A percentile compares a stretch with the other conserved stretches of the same genome.
phyloP scores from a whole-genome alignment of 1,140 invertebrate species.

The Monomorium pharaonis region DNA sequence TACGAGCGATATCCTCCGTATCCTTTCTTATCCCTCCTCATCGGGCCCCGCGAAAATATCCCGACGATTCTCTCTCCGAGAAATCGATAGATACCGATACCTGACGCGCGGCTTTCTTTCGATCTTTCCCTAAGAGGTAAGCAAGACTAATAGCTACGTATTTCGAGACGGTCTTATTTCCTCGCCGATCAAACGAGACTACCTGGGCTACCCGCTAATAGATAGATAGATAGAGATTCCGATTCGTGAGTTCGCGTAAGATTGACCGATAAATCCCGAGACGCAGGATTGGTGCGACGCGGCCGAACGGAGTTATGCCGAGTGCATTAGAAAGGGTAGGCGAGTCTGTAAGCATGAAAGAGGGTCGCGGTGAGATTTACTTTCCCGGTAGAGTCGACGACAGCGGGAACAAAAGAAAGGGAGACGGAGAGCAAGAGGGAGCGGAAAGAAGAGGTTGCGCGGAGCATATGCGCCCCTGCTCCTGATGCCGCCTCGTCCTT shows the following conservation, averaged over 20 bases:
- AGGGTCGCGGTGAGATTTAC: conserved; percentile 69
- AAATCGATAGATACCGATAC: conserved; percentile 16
- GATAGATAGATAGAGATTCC: conserved; percentile 54
- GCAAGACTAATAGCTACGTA: conserved; percentile 45
- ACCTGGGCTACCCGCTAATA: conserved; percentile 34
- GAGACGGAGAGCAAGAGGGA: conserved; percentile 1
- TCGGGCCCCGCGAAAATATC: conserved; percentile 17
- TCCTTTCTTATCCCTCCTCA: conserved; percentile 30
- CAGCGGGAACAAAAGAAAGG: conserved; percentile 43
- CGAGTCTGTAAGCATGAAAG: neutral
- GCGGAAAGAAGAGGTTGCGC: conserved; percentile 38
- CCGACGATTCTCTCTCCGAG: neutral
- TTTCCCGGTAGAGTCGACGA: conserved; percentile 63
- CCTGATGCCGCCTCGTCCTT: conserved; percentile 63
- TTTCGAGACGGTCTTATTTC: conserved; percentile 40
- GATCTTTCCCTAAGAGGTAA: conserved; percentile 44
- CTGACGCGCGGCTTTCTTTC: conserved; percentile 40
- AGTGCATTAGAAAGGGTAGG: neutral
- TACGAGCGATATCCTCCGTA: conserved; percentile 31
- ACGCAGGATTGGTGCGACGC: neutral
- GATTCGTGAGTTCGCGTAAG: conserved; percentile 61
- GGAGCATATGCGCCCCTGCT: conserved; percentile 58
- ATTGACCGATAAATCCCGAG: conserved; percentile 68
- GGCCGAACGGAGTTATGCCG: conserved; percentile 63
- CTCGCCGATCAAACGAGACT: neutral